Conservation (phyloP, 2,113 vertebrate genomes). For the Larimichthys crocea region DNA sequence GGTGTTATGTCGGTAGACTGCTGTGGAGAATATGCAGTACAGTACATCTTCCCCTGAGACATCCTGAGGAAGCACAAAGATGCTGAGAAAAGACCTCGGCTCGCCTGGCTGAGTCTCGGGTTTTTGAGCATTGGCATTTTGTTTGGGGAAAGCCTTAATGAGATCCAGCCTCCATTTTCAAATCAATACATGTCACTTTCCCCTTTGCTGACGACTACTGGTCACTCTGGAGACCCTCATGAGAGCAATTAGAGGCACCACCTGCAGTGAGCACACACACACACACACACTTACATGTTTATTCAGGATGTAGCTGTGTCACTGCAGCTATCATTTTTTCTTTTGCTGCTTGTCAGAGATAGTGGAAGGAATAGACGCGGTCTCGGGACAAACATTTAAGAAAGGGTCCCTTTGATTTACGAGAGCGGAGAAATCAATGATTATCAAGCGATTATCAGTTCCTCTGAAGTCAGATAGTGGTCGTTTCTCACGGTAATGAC, state of each 20-base stretch:
- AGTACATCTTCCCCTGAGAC: conserved; percentile 24
- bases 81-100: conserved; percentile 25
- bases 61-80: conserved; percentile 18
- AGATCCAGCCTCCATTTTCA: conserved; percentile 58
- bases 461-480: neutral
- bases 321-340: conserved; percentile 3
- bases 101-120: conserved; percentile 20
- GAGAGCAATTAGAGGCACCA: conserved; percentile 70
- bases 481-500: conserved; percentile 30
- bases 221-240: conserved; percentile 57
- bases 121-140: conserved; percentile 54
- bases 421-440: conserved; percentile 15
- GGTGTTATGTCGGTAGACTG: neutral
- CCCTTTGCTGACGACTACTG: conserved; percentile 60
- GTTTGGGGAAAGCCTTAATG: conserved; percentile 52
- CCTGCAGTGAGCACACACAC: conserved; percentile 39
- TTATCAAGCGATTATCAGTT: conserved; percentile 6
- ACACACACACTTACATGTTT: conserved; percentile 3
- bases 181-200: conserved; percentile 67
- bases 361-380: neutral
- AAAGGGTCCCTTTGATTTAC: neutral
- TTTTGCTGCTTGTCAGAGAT: conserved; percentile 20
- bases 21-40: conserved; percentile 17
- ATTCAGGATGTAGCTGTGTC: conserved; percentile 16
- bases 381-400: conserved; percentile 8